Percentiles rank a stretch among this genome's conserved stretches.
Evolutionary conservation across 2,113 vertebrate genomes (phyloP).

Genomic region (Malurus alboscapulatus): DNA sequence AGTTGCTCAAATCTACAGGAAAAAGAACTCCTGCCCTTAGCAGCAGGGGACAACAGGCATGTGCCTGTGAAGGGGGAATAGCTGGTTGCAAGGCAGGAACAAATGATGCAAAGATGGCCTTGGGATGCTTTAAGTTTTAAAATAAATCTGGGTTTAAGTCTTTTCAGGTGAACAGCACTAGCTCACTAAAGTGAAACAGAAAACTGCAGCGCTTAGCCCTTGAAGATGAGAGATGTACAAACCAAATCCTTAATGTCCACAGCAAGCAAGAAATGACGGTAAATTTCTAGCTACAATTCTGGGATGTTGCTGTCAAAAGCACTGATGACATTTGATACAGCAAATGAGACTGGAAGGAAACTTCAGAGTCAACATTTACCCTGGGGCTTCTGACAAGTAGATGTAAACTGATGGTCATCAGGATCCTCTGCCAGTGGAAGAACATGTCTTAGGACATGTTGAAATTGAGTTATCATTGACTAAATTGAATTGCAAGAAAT

Average conservation of each 20-base stretch:
- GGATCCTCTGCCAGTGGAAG: neutral
- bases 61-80: neutral
- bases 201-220: neutral
- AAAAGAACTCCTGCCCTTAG: neutral
- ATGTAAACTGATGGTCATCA: constrained; percentile 14
- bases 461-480: constrained; percentile 17
- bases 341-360: constrained; percentile 22
- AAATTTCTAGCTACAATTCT: neutral
- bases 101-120: neutral
- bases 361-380: neutral
- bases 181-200: neutral
- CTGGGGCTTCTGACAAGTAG: neutral
- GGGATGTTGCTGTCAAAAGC: neutral
- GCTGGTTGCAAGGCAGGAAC: neutral
- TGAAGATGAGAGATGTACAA: neutral
- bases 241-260: neutral
- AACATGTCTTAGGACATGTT: neutral
- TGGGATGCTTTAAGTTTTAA: neutral
- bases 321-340: neutral
- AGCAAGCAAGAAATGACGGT: neutral
- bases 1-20: neutral
- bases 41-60: neutral
- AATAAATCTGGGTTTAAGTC: neutral
- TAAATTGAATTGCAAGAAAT: constrained; percentile 26
- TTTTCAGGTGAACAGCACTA: neutral